These are phyloP conservation scores for Strix uralensis DNA, from an alignment of 2,113 vertebrate genomes.

Conservation along the genomic window DNA sequence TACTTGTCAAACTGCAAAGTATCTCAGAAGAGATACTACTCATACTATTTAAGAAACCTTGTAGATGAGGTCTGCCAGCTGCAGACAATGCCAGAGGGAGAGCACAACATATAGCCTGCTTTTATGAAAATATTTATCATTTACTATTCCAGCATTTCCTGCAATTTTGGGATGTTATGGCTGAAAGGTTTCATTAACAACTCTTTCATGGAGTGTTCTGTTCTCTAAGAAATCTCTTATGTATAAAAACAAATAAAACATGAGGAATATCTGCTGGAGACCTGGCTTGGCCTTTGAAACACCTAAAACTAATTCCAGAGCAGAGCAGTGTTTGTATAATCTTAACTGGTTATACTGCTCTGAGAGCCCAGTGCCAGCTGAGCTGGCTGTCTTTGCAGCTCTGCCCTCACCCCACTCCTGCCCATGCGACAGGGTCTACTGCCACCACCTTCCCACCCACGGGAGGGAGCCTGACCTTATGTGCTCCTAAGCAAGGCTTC, in stretches of 20 bases:
- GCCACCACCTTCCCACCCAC: neutral
- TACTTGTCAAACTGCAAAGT: neutral
- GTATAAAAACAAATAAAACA: neutral
- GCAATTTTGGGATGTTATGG: neutral
- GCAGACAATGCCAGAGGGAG: neutral
- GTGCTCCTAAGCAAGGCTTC: neutral
- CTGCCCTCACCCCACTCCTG: neutral
- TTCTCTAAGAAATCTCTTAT: neutral
- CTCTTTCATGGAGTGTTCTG: neutral
- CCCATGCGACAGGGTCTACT: rapidly evolving
- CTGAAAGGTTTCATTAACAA: neutral
- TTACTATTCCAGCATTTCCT: neutral
- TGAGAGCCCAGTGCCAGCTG: neutral
- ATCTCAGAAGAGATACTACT: neutral
- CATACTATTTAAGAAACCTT: neutral
- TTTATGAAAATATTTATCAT: neutral
- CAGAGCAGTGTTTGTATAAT: neutral
- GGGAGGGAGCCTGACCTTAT: neutral
- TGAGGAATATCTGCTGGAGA: neutral
- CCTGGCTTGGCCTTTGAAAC: neutral
- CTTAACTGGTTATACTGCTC: neutral
- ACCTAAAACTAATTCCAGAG: neutral
- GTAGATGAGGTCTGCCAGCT: neutral
- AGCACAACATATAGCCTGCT: neutral
- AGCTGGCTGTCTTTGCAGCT: neutral